Evolutionary conservation across 2,113 vertebrate species (phyloP), one percentile per base, ranked within the genome.

Genomic region (Recurvirostra avosetta): DNA sequence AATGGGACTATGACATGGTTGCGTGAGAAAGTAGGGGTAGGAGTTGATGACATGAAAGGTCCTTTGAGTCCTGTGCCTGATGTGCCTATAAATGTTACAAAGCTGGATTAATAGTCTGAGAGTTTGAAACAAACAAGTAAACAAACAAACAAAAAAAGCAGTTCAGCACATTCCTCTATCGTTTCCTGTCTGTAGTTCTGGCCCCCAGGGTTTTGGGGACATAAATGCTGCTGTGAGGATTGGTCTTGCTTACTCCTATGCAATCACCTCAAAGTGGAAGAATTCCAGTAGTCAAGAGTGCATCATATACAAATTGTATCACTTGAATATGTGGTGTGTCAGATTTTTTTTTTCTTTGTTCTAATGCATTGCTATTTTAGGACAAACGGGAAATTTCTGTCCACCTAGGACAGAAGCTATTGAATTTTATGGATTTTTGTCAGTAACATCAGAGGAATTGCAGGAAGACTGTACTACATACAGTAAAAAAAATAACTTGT

Each of bases 61-160:
- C n/a, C 26, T 68, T 62, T 0, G 2, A 36, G 55, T 56, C 36
- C 45, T 61, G 2, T 70, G 53, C 56, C 55, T 3, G 0, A 0
- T 50, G 49, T 68, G 65, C n/a, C 27, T 87, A 0, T 84, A 30
- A 68, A 52, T 27, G 11, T 81, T 59, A 73, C 49, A 11, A 49
- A 68, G 40, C 40, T 73, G 78, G 15, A 20, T 90, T 85, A 73
- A 50, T 61, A 45, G n/a, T 53, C 52, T 80, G 53, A 53, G 32
- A 86, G 49, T 47, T 89, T 2, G n/a, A 82, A 89, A 71, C 18
- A 88, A 72, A 40, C 26, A 62, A 58, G 41, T 9, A 78, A 78
- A 27, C 4, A 58, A 66, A 22, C 4, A 58, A 66, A n/a, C 6
- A 52, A 45, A 77, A 59, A 9, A n/a, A 76, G 27, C 32, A 20